Conservation (phyloP, 2,888 invertebrate genomes). For the Tiliacea citrago region DNA sequence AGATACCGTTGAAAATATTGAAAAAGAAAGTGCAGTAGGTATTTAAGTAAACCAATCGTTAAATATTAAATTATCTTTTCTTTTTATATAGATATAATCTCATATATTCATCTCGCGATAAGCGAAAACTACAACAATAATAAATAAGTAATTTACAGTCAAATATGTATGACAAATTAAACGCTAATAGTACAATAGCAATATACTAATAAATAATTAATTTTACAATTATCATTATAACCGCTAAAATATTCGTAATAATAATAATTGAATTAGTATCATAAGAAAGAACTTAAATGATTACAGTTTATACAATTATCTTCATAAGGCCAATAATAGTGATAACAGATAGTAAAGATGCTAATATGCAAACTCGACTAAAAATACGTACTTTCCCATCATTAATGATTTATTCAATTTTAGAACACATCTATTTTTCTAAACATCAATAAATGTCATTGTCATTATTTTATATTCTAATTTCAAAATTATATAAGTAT, state of each 20-base stretch:
- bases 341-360: conserved; percentile 29
- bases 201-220: conserved; percentile 52
- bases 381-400: conserved; percentile 42
- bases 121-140: conserved; percentile 60
- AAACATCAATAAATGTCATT: conserved; percentile 49
- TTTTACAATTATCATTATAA: conserved; percentile 61
- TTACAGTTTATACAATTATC: conserved; percentile 59
- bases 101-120: conserved; percentile 52
- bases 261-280: conserved; percentile 71
- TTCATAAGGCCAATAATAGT: conserved; percentile 73
- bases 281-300: conserved; percentile 62
- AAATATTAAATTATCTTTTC: conserved; percentile 23
- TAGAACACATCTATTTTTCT: conserved; percentile 45
- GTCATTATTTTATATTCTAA: conserved; percentile 32
- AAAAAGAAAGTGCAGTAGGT: conserved; percentile 47
- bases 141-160: conserved; percentile 54
- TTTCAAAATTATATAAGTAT: conserved; percentile 38
- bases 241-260: conserved; percentile 66
- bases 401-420: conserved; percentile 33
- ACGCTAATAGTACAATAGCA: conserved; percentile 49
- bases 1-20: conserved; percentile 30
- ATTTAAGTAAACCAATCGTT: conserved; percentile 32
- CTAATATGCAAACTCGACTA: conserved; percentile 59
- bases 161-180: conserved; percentile 55
- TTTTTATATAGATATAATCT: conserved; percentile 41